Evolutionary conservation across 2,113 vertebrate genomes (phyloP), one percentile per base, ranked within the genome.

Genomic region (Lutjanus erythropterus): DNA sequence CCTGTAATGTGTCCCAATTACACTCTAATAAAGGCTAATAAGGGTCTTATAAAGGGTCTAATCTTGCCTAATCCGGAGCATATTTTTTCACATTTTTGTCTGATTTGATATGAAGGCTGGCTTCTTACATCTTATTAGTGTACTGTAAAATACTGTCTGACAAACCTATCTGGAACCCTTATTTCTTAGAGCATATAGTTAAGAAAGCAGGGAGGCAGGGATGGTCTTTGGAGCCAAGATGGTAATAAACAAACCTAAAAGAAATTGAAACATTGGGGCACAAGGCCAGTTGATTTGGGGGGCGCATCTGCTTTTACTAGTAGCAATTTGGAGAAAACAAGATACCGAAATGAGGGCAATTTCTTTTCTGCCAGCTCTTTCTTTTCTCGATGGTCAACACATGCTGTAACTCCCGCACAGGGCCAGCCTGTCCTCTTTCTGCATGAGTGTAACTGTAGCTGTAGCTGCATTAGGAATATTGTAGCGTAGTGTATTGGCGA

Each of bases 241-340:
- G 53, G 73, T 68, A 73, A 86, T 70, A 86, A 83, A 76, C 41
- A 75, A 85, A 84, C 21, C 74, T 59, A 12, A 68, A 75, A 52
- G 67, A 78, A 85, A 87, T 50, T 77, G 83, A 87, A 90, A 81
- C 67, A 80, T 68, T 81, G 75, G 41, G 29, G 66, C 56, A 84
- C 74, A 76, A 50, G 19, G 78, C 39, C 74, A 46, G 71, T 78
- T 81, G 81, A 89, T 86, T 77, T 78, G 60, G 37, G n/a, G 69
- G 82, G 52, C 71, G 9, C 89, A 85, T 89, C 84, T 92, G 86
- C 78, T 86, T 87, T 84, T 80, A 89, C 78, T 86, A 61, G 85
- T 70, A 84, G 66, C 83, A 86, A 91, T 93, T 92, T 91, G 58
- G 75, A 85, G 85, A 68, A 80, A 92, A 88, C 85, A 91, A 90